phyloP scores from a whole-genome alignment of 2,113 vertebrate species.

The Xenus cinereus region DNA sequence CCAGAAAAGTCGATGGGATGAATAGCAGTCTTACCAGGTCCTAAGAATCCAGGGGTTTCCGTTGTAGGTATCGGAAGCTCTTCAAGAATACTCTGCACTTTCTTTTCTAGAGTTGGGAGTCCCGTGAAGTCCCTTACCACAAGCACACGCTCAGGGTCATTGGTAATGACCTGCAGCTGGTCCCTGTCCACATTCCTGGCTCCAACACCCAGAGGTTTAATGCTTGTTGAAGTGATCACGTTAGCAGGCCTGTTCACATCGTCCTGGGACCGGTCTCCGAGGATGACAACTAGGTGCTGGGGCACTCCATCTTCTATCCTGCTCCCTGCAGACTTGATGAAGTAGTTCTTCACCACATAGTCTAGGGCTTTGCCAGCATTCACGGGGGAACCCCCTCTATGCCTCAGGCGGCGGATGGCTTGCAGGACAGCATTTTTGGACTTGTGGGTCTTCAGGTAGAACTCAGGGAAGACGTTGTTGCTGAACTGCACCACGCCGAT shows the following conservation, averaged over 20 bases:
- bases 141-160: slow-evolving; percentile 67
- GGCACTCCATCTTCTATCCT: slow-evolving; percentile 84
- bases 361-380: slow-evolving; percentile 86
- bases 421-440: slow-evolving; percentile 77
- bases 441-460: slow-evolving; percentile 81
- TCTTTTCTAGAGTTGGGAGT: slow-evolving; percentile 72
- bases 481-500: slow-evolving; percentile 89
- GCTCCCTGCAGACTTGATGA: slow-evolving; percentile 83
- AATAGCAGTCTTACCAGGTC: slow-evolving; percentile 30
- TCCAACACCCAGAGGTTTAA: slow-evolving; percentile 85
- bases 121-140: slow-evolving; percentile 79
- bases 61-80: slow-evolving; percentile 9
- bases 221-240: slow-evolving; percentile 68
- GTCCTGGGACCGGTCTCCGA: slow-evolving; percentile 85
- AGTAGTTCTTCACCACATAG: slow-evolving; percentile 79
- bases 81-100: slow-evolving; percentile 65
- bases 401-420: slow-evolving; percentile 82
- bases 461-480: slow-evolving; percentile 80
- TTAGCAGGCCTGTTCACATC: slow-evolving; percentile 78
- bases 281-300: slow-evolving; percentile 90
- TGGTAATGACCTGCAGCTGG: slow-evolving; percentile 81
- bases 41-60: not conserved
- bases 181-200: slow-evolving; percentile 71
- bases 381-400: slow-evolving; percentile 81
- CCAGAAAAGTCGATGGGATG: not conserved